These are phyloP conservation scores for Megalops cyprinoides DNA, from an alignment of 2,797 vertebrate genomes.

Conservation along the genomic window DNA sequence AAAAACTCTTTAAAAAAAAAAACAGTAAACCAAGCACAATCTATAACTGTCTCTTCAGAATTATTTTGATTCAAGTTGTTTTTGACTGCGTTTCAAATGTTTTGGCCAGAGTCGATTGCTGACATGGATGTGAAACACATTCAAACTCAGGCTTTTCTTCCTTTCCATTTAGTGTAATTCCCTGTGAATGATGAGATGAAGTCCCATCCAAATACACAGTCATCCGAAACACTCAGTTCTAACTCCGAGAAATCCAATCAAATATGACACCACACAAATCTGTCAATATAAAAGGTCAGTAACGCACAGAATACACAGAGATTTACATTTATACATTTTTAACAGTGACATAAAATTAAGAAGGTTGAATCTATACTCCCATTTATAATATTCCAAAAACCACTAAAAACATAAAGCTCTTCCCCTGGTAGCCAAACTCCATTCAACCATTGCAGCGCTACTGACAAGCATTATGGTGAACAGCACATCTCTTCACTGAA, in stretches of 20 bases:
- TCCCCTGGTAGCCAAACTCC: no score
- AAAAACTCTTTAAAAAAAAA: not conserved
- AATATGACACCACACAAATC: not conserved
- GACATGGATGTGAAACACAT: no score
- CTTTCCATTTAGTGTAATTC: no score
- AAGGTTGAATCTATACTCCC: not conserved
- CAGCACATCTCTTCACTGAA: no score
- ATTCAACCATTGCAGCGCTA: no score
- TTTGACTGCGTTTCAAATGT: slow-evolving; percentile 2
- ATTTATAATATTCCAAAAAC: not conserved
- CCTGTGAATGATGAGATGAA: no score
- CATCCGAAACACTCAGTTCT: not conserved
- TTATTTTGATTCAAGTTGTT: not conserved
- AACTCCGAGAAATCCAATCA: not conserved
- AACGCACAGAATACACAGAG: not conserved
- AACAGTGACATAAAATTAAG: not conserved
- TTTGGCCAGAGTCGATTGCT: not conserved
- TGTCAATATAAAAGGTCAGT: not conserved
- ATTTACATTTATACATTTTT: no score
- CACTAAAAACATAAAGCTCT: not conserved
- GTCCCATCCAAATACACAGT: no score
- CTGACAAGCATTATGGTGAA: no score
- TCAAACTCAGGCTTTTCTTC: no score
- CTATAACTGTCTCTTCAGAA: not conserved
- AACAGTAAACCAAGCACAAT: not conserved